Evolutionary conservation across 1,140 invertebrate genomes (phyloP), one percentile per base, ranked within the genome.

Genomic region (Hylyphantes graminicola): DNA sequence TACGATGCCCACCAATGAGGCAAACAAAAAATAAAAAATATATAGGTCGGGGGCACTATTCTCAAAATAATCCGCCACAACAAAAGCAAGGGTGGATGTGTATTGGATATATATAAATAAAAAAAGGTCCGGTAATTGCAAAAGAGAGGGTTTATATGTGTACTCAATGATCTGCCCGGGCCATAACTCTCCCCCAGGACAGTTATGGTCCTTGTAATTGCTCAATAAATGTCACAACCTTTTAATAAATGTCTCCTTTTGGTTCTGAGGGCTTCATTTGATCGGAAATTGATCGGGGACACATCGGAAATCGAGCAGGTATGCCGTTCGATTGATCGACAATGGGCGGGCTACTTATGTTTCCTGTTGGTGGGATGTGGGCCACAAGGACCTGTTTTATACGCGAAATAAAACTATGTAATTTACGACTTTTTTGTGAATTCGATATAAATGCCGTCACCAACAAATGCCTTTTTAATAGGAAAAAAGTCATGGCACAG

Each of bases 191-290:
- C 70, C 35, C 35, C 21, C 50, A 19, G 80, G 80, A 83, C 80
- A 83, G 80, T 83, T 83, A 83, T 83, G 80, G 80, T 65, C 80
- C 80, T 75, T 74, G 80, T 83, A 83, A 83, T 83, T 83, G 80
- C 80, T 83, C 80, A 83, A 83, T 83, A 83, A 83, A 83, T 83
- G 80, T 83, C 80, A 83, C 70, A 83, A 83, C 70, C 80, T 83
- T 83, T 83, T 83, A 83, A 83, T 83, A 83, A 83, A 83, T 83
- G 80, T 75, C 80, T 75, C 80, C 80, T 83, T 83, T 65, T 83
- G 70, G 70, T 83, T 35, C 67, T 53, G 72, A 83, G 80, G 72
- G 80, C 68, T 83, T 83, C 80, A 83, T 83, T 65, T 59, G 80
- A 82, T 82, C 68, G 80, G 55, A 9, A 68, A 65, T 21, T 21